Percentiles rank a stretch among this genome's conserved stretches.
Evolutionary conservation across 2,888 invertebrate species (phyloP).

Genomic region (Pogonocherus hispidulus): DNA sequence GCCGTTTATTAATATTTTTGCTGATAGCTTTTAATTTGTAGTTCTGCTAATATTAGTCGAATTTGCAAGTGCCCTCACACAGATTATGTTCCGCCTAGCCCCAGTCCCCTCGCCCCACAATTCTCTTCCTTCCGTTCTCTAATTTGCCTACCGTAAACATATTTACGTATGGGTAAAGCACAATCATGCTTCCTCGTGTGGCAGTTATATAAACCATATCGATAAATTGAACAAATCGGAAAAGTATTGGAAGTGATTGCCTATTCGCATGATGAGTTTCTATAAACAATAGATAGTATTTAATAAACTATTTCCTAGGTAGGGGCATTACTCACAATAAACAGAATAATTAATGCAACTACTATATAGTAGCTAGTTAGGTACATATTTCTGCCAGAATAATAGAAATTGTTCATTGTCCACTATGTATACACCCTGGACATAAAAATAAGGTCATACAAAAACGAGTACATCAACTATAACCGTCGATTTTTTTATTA

Average conservation of each 20-base stretch:
- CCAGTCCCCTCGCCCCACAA: conserved; percentile 43
- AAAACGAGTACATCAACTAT: no score
- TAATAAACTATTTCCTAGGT: neutral
- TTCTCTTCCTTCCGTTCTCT: conserved; percentile 64
- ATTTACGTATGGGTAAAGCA: conserved; percentile 50
- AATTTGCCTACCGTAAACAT: conserved; percentile 60
- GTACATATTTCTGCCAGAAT: no score
- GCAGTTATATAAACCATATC: conserved; percentile 13
- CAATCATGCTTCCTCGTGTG: conserved; percentile 51
- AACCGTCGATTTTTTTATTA: no score
- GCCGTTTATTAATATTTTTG: no score
- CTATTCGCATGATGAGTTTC: neutral
- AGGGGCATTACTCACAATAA: no score
- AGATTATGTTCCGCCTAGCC: conserved; percentile 36
- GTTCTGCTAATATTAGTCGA: no score
- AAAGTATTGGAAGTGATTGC: neutral
- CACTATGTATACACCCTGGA: no score
- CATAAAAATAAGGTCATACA: no score
- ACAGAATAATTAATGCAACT: no score
- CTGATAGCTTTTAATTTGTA: no score
- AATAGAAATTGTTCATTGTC: no score
- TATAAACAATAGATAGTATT: neutral
- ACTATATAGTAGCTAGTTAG: no score
- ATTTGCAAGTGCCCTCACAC: conserved; percentile 32
- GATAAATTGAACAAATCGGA: neutral